Conservation (phyloP, 1,140 invertebrate genomes). For the Zaprionus africanus region DNA sequence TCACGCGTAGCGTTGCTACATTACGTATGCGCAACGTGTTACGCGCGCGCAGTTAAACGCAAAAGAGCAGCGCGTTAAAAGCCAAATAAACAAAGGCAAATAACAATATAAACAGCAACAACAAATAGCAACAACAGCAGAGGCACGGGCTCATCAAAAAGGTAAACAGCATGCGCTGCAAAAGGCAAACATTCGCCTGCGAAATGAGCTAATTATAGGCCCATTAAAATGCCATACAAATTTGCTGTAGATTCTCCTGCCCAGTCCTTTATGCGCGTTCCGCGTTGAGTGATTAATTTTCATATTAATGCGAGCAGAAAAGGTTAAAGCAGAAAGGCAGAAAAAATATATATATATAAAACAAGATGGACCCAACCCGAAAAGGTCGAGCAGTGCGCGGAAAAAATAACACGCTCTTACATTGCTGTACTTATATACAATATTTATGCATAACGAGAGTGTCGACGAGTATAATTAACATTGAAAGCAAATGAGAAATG, state of each 20-base stretch:
- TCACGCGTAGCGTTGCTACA: constrained; percentile 55
- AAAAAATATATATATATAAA: constrained; percentile 6
- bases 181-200: constrained; percentile 49
- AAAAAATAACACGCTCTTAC: constrained; percentile 52
- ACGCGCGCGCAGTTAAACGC: constrained; percentile 56
- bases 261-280: not conserved
- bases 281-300: constrained; percentile 77
- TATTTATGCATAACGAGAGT: constrained; percentile 65
- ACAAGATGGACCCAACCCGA: constrained; percentile 51
- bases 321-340: not conserved
- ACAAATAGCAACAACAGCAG: constrained; percentile 16
- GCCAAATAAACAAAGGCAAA: constrained; percentile 57
- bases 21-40: constrained; percentile 73
- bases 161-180: constrained; percentile 36
- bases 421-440: constrained; percentile 50
- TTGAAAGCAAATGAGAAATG: constrained; percentile 75
- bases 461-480: constrained; percentile 74
- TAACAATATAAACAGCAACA: constrained; percentile 23
- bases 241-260: constrained; percentile 36
- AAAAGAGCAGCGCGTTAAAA: constrained; percentile 57
- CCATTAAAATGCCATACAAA: constrained; percentile 71
- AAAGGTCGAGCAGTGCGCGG: constrained; percentile 53
- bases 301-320: constrained; percentile 70
- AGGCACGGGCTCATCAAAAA: constrained; percentile 25
- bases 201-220: constrained; percentile 73